These are phyloP conservation scores for Orientallactaga sibirica DNA, from an alignment of 2,797 vertebrate genomes.

Conservation along the genomic window DNA sequence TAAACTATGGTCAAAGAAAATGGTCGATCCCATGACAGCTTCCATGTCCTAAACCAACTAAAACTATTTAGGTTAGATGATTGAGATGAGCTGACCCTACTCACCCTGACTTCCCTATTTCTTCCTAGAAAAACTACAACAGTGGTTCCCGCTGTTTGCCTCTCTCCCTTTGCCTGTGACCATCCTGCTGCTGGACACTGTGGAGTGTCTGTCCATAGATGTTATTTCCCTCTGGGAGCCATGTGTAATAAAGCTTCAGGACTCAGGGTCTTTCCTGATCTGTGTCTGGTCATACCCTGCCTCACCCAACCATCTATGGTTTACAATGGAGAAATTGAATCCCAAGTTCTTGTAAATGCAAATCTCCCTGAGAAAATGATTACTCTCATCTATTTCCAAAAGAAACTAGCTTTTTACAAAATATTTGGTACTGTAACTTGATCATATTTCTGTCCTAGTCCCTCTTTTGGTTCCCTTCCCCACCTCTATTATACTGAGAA, in stretches of 20 bases:
- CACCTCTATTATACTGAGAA: too few relatives aligned
- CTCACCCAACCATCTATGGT: not conserved
- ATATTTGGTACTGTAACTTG: too few relatives aligned
- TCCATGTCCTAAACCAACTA: not conserved
- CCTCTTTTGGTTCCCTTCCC: too few relatives aligned
- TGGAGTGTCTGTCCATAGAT: not conserved
- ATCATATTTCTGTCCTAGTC: too few relatives aligned
- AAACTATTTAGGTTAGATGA: not conserved
- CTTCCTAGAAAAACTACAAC: not conserved
- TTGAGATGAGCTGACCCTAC: not conserved
- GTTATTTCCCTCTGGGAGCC: not conserved
- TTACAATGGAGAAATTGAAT: not conserved
- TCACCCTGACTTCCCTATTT: too few relatives aligned
- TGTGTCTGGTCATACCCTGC: not conserved
- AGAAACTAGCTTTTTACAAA: not conserved
- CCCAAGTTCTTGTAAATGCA: not conserved
- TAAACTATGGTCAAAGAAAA: not conserved
- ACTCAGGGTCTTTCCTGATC: not conserved
- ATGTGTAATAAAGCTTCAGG: not conserved
- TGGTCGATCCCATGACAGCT: too few relatives aligned
- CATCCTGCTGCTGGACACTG: too few relatives aligned
- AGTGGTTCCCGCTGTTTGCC: not conserved
- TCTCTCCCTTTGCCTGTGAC: not conserved
- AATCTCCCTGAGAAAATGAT: not conserved
- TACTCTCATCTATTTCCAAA: not conserved